Evolutionary conservation across 2,113 vertebrate genomes (phyloP), one percentile per base, ranked within the genome.

Genomic region (Dipodomys spectabilis): DNA sequence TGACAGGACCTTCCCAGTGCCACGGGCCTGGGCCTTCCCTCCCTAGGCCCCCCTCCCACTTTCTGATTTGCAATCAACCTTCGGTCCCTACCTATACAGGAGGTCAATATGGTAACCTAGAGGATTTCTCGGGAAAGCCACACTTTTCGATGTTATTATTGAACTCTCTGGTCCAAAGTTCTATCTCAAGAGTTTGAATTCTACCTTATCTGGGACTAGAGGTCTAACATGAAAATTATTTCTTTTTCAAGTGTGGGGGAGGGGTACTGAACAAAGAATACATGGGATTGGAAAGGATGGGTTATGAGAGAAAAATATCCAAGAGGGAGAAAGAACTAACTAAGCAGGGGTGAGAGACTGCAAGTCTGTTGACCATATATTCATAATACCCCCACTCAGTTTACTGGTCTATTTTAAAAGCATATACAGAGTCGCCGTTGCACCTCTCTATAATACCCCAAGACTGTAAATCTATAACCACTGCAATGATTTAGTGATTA

Each of bases 401-500:
- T 95, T 95, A 92, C 67, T 28, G 93, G 87, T 96, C 93, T 94
- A 93, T 96, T 97, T 98, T 98, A 97, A 97, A 98, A 97, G 96
- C 98, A 97, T 96, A 97, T 90, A 95, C 96, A 91, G 72, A 89
- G 96, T 91, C 93, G 82, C 96, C 74, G 85, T 95, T 69, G 97
- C 97, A 97, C 93, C 94, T 95, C 97, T 95, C 95, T 6, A 97
- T 95, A 98, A 97, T 97, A 98, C 98, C 98, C 98, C 96, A 94
- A 94, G 96, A 98, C 98, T 98, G 98, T 99, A 99, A 99, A 99
- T 99, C 98, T 98, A 97, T 98, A 98, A 98, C 98, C 98, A 98
- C 98, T 98, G 98, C 98, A 98, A 98, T 98, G 99, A 99, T 99
- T 99, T 98, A 98, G 98, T 98, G 98, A 99, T 98, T 98, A 98